Evolutionary conservation across 2,888 invertebrate genomes (phyloP), one percentile per base, ranked within the genome.

Genomic region (Amblyjoppa fuscipennis): DNA sequence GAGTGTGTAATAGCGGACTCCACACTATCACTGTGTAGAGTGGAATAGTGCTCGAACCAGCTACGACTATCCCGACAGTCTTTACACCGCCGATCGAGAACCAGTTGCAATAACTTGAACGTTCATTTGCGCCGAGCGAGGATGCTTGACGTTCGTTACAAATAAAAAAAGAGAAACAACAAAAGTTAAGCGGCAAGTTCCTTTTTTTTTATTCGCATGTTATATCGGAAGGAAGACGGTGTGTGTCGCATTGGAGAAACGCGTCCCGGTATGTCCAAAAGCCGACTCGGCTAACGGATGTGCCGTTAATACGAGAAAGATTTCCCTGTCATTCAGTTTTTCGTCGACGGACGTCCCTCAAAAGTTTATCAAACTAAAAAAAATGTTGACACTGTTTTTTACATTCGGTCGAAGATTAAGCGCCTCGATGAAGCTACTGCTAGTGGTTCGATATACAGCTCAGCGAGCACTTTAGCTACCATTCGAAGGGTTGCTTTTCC

Each of bases 71-170:
- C 4, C 51, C n/a, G 76, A 80, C 59, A 73, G 73, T 85, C 73
- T 85, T 83, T 85, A 80, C 69, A 70, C 73, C 83, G 80, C 77
- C 80, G 79, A 85, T 80, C 83, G 83, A 83, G 76, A 85, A 85
- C 83, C 85, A 85, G 85, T 85, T 79, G 84, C 78, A 73, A 73
- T 82, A 76, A 76, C 71, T 61, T 51, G 75, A 28, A 20, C 61
- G 64, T 41, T 64, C 11, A 84, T 73, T 77, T 74, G 49, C 73
- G 28, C 56, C 13, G 16, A 16, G 16, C 51, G 64, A 41, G 45
- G 13, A 13, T 45, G 45, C 11, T 45, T 13, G 11, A 45, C 45
- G 11, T 11, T 41, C 41, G 41, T 41, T 11, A 11, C 41, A 11
- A 11, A 41, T 41, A 11, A 11, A 41, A 4, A 4, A 16, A 16